These are phyloP conservation scores for Microctonus aethiopoides DNA, from an alignment of 2,888 invertebrate species.

Conservation along the genomic window DNA sequence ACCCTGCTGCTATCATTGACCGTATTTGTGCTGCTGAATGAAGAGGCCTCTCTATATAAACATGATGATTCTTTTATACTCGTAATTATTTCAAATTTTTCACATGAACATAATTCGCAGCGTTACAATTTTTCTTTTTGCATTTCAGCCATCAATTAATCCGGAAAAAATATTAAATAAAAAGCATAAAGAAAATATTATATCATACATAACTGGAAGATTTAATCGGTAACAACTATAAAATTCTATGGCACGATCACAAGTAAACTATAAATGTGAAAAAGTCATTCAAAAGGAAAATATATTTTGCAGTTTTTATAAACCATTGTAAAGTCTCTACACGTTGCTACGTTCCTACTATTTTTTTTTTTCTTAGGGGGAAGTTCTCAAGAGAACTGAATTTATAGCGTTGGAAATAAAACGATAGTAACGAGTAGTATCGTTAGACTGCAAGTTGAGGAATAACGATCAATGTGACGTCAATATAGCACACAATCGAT, in stretches of 20 bases:
- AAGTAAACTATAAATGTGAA: neutral
- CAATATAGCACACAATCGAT: neutral
- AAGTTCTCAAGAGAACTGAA: conserved; percentile 14
- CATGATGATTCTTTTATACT: too few relatives aligned
- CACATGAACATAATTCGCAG: too few relatives aligned
- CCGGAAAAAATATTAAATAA: too few relatives aligned
- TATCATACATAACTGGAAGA: neutral
- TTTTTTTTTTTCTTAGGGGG: neutral
- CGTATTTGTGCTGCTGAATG: conserved; percentile 38
- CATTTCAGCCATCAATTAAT: too few relatives aligned
- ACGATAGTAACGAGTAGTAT: conserved; percentile 9
- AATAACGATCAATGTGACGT: conserved; percentile 14
- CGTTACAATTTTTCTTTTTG: neutral
- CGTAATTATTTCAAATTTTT: too few relatives aligned
- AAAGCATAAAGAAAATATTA: neutral
- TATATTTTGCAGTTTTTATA: conserved; percentile 6
- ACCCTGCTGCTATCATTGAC: conserved; percentile 50
- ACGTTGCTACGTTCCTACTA: neutral
- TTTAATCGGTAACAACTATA: neutral
- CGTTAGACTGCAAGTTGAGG: neutral
- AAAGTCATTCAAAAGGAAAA: neutral
- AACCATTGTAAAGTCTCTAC: neutral
- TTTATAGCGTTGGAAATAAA: conserved; percentile 11
- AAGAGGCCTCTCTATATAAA: neutral
- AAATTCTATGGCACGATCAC: neutral